Percentiles rank a stretch among this genome's conserved stretches.
phyloP scores from a whole-genome alignment of 2,797 vertebrate species.

The Coluber constrictor region DNA sequence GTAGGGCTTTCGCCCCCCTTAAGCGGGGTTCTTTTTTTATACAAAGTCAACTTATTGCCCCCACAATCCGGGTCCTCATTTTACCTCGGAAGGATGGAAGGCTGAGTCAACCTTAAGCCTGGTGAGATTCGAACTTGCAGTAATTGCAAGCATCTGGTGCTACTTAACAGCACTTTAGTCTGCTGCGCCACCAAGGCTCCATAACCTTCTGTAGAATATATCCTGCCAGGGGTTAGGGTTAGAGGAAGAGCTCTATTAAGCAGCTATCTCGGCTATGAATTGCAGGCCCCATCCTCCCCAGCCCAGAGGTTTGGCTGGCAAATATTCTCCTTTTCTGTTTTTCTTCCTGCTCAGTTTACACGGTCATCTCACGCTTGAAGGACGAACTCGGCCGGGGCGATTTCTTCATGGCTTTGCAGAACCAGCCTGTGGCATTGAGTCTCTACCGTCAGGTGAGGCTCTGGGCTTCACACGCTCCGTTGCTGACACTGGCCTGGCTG shows the following conservation, averaged over 20 bases:
- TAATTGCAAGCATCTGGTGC: no score
- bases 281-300: not conserved
- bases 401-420: constrained; percentile 95
- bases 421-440: constrained; percentile 90
- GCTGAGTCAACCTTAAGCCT: no score
- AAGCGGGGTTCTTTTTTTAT: no score
- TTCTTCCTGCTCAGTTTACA: constrained; percentile 79
- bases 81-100: no score
- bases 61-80: no score
- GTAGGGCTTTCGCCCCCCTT: no score
- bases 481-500: not conserved
- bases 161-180: no score
- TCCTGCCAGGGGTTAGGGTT: not conserved
- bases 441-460: constrained; percentile 86
- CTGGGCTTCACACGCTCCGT: not conserved
- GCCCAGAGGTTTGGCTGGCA: not conserved
- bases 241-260: no score
- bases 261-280: not conserved
- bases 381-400: constrained; percentile 91
- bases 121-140: no score
- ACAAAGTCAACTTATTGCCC: no score
- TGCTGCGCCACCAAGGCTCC: no score
- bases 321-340: fast-evolving
- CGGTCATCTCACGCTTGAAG: constrained; percentile 88
- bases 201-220: not conserved